Percentiles rank a stretch among this genome's conserved stretches.
phyloP scores from a whole-genome alignment of 92 coral and sea anemone species.

The Heteractis magnifica region DNA sequence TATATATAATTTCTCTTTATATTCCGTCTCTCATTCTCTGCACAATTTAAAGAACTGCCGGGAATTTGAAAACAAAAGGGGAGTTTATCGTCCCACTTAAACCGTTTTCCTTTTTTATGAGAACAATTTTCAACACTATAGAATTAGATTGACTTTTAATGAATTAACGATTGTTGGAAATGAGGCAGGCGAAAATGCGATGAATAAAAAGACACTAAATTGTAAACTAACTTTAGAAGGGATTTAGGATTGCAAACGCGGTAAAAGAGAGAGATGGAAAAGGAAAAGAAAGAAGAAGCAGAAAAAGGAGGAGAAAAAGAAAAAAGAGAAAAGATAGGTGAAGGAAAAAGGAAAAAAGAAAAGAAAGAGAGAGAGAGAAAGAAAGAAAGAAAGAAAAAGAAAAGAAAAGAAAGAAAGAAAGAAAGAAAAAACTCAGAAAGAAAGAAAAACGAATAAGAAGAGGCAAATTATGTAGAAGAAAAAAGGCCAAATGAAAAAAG shows the following conservation, averaged over 20 bases:
- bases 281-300: not conserved
- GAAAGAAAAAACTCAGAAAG: no score
- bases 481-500: no score
- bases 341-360: no score
- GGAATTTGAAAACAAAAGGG: constrained; percentile 16
- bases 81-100: constrained; percentile 30
- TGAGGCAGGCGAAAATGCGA: not conserved
- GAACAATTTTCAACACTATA: constrained; percentile 25
- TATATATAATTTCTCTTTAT: not conserved
- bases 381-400: no score
- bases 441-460: no score
- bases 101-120: constrained; percentile 16
- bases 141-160: constrained; percentile 21
- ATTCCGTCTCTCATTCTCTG: not conserved
- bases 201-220: not conserved
- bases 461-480: no score
- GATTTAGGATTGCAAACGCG: not conserved
- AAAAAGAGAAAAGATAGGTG: no score
- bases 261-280: not conserved
- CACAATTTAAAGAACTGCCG: constrained; percentile 13
- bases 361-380: no score
- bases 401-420: no score
- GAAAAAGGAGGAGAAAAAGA: no score
- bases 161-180: constrained; percentile 10
- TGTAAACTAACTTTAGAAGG: not conserved